phyloP scores from a whole-genome alignment of 2,888 invertebrate genomes.

The Cryptosula pallasiana region DNA sequence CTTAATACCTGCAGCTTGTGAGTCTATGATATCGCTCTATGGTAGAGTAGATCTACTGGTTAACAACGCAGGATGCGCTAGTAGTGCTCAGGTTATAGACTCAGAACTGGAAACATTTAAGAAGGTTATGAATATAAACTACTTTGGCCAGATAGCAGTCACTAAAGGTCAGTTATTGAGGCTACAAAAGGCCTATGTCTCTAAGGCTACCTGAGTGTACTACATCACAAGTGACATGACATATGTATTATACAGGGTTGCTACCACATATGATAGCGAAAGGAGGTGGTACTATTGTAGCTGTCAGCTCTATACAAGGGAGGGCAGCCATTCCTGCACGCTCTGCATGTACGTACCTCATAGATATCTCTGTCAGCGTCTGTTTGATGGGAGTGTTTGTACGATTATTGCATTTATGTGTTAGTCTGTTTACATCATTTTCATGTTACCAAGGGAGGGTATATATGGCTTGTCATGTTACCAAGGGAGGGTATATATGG shows the following conservation, averaged over 20 bases:
- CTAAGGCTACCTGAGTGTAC: too few relatives aligned
- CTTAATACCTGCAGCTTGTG: constrained; percentile 61
- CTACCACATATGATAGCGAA: constrained; percentile 75
- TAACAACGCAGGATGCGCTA: constrained; percentile 81
- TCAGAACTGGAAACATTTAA: constrained; percentile 77
- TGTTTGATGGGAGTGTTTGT: neutral
- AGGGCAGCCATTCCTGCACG: constrained; percentile 78
- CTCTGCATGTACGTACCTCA: constrained; percentile 57
- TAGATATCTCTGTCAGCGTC: too few relatives aligned
- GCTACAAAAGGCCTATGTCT: too few relatives aligned
- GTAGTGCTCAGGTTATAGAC: constrained; percentile 67
- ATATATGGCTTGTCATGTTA: too few relatives aligned
- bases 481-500: too few relatives aligned
- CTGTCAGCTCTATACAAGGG: constrained; percentile 88
- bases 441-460: too few relatives aligned
- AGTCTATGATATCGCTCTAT: constrained; percentile 57
- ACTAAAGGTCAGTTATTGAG: neutral
- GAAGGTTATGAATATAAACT: constrained; percentile 87
- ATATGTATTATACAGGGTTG: too few relatives aligned
- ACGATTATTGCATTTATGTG: neutral
- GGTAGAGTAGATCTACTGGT: constrained; percentile 73
- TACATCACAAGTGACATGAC: too few relatives aligned
- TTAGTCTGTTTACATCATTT: too few relatives aligned
- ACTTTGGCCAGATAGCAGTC: constrained; percentile 64
- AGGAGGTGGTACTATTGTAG: constrained; percentile 74